Evolutionary conservation across 2,113 vertebrate genomes (phyloP).

Genomic region (Myiopsitta monachus): DNA sequence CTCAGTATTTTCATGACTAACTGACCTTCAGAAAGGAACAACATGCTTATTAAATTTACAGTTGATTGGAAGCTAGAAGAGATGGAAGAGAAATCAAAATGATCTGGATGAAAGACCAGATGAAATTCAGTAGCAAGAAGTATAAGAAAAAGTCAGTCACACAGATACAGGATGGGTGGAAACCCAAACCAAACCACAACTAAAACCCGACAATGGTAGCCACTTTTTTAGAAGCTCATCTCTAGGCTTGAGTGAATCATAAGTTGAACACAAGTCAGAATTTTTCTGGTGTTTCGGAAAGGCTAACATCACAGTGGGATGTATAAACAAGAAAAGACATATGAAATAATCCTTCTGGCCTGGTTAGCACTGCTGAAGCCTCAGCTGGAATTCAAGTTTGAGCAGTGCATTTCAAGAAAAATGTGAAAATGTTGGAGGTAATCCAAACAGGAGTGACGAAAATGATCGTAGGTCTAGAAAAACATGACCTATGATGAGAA

Average conservation of each 20-base stretch:
- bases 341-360: not conserved
- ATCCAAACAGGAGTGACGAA: not conserved
- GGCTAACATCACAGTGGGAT: not conserved
- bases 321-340: not conserved
- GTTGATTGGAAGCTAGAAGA: not conserved
- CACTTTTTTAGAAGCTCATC: not conserved
- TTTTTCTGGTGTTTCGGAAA: not conserved
- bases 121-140: not conserved
- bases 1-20: not conserved
- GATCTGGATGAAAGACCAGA: not conserved
- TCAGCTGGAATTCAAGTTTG: not conserved
- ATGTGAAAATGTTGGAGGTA: not conserved
- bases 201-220: not conserved
- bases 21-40: not conserved
- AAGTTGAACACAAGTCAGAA: not conserved
- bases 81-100: not conserved
- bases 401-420: not conserved
- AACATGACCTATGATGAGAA: not conserved
- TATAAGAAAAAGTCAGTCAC: not conserved
- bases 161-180: rapidly evolving
- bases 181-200: not conserved
- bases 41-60: not conserved
- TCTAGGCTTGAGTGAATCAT: not conserved
- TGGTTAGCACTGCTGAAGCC: not conserved
- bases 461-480: not conserved